Evolutionary conservation across 2,888 invertebrate species (phyloP).

Genomic region (Eumerus sabulonum): DNA sequence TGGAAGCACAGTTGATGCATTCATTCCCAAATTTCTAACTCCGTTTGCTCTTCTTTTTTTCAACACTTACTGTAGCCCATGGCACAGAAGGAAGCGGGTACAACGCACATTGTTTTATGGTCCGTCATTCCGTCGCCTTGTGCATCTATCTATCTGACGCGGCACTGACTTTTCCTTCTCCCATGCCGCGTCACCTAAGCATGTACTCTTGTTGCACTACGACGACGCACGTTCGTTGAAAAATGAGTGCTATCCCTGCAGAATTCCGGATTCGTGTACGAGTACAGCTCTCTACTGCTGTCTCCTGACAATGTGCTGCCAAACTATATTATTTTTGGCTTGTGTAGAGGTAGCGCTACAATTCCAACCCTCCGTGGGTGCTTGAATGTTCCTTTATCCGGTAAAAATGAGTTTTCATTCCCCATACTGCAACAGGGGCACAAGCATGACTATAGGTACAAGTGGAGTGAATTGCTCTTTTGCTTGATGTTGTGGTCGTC

Average conservation of each 20-base stretch:
- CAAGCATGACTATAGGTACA: too few relatives aligned
- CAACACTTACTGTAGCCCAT: conserved; percentile 14
- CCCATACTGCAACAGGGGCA: conserved; percentile 2
- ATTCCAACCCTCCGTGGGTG: conserved; percentile 8
- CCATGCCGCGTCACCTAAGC: conserved; percentile 42
- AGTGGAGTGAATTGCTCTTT: conserved; percentile 19
- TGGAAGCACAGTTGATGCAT: conserved; percentile 55
- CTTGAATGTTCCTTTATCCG: conserved; percentile 56
- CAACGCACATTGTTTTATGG: conserved; percentile 59
- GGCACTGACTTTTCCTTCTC: conserved; percentile 46
- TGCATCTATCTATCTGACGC: conserved; percentile 41
- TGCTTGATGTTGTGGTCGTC: conserved; percentile 61
- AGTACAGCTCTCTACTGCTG: conserved; percentile 15
- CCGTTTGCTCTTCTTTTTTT: conserved; percentile 33
- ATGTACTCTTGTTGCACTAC: too few relatives aligned
- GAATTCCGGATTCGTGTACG: conserved; percentile 21
- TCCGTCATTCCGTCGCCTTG: conserved; percentile 49
- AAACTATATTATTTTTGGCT: conserved; percentile 56
- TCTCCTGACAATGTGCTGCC: conserved; percentile 27
- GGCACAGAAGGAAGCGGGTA: conserved; percentile 40
- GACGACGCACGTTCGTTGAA: conserved; percentile 41
- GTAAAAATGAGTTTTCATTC: conserved; percentile 63
- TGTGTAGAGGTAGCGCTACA: conserved; percentile 12
- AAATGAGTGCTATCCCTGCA: conserved; percentile 59
- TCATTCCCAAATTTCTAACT: conserved; percentile 46